phyloP scores from a whole-genome alignment of 2,888 invertebrate genomes.

The Pasiphila rectangulata region DNA sequence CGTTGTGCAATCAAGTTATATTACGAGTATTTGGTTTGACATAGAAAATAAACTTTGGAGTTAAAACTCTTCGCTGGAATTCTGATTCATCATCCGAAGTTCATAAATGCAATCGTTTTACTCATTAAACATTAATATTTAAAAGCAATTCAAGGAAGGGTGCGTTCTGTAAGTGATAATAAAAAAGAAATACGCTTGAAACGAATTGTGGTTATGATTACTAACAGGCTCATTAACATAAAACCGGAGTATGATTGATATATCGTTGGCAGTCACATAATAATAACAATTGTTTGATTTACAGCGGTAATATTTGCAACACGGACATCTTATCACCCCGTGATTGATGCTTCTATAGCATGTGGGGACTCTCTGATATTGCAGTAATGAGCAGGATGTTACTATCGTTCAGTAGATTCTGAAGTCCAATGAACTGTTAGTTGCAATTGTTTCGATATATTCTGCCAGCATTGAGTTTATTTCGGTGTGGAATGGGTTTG shows the following conservation, averaged over 20 bases:
- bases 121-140: conserved; percentile 27
- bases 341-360: conserved; percentile 69
- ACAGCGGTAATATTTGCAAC: conserved; percentile 58
- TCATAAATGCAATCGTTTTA: conserved; percentile 23
- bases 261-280: conserved; percentile 43
- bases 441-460: conserved; percentile 24
- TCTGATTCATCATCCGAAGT: conserved; percentile 29
- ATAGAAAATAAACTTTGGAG: conserved; percentile 10
- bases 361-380: conserved; percentile 53
- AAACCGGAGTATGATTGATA: conserved; percentile 48
- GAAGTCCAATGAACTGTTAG: conserved; percentile 34
- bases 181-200: conserved; percentile 23
- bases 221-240: conserved; percentile 42
- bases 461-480: conserved; percentile 32
- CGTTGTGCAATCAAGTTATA: not conserved
- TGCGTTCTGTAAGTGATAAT: conserved; percentile 22
- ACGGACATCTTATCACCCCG: conserved; percentile 59
- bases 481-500: conserved; percentile 34
- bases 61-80: conserved; percentile 22
- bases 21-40: not conserved
- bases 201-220: conserved; percentile 29
- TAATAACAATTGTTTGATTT: conserved; percentile 63
- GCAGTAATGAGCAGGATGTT: conserved; percentile 53
- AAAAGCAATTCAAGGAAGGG: conserved; percentile 27
- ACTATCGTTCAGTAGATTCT: conserved; percentile 38